Conservation (phyloP, 2,113 vertebrate genomes). For the Mugil cephalus region DNA sequence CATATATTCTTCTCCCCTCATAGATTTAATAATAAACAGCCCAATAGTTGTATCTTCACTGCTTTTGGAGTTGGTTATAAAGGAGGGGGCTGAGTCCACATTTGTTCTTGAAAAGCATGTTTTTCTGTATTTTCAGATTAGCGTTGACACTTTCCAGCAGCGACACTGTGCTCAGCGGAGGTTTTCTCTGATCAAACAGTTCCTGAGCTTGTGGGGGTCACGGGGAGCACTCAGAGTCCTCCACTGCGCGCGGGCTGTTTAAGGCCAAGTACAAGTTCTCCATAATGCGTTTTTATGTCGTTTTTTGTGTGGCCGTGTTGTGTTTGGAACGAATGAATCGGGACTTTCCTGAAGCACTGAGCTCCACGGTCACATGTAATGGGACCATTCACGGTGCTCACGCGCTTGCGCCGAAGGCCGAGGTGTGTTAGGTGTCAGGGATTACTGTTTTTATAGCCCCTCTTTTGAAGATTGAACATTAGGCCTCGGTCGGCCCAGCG, state of each 20-base stretch:
- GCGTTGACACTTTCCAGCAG: conserved; percentile 30
- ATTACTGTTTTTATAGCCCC: background rate
- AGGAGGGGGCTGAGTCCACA: background rate
- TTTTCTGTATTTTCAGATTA: conserved; percentile 15
- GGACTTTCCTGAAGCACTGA: conserved; percentile 6
- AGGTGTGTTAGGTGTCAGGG: background rate
- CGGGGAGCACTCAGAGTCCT: background rate
- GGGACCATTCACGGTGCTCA: conserved; percentile 11
- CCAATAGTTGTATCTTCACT: background rate
- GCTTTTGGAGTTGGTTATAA: too few relatives aligned
- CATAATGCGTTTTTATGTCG: background rate
- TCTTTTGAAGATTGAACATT: conserved; percentile 3
- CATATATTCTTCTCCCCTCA: background rate
- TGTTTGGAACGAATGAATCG: background rate
- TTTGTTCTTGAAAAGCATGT: background rate
- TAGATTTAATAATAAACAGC: conserved; percentile 27
- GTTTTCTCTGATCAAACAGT: conserved; percentile 24
- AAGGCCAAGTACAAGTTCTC: conserved; percentile 2
- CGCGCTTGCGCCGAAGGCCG: conserved; percentile 1
- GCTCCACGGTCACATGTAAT: background rate
- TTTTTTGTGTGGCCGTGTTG: conserved; percentile 5
- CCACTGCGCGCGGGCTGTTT: background rate
- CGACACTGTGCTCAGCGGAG: conserved; percentile 2
- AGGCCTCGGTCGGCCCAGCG: background rate
- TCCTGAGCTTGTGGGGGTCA: conserved; percentile 26